phyloP scores from a whole-genome alignment of 2,113 vertebrate species.

The Percopsis transmontana region DNA sequence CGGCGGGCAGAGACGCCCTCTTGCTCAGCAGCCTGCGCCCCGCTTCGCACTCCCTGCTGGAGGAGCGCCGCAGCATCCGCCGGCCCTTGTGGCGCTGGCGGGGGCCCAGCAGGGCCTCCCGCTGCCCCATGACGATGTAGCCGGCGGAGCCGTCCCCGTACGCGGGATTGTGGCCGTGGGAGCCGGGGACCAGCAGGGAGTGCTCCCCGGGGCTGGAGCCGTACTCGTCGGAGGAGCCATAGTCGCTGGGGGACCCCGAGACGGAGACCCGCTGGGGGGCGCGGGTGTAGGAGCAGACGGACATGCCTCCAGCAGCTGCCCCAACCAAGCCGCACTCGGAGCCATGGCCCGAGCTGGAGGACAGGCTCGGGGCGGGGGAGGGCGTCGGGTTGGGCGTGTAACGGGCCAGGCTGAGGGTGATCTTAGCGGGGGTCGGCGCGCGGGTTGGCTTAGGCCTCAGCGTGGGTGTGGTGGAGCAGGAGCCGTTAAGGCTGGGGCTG shows the following conservation, averaged over 20 bases:
- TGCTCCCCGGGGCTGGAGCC: constrained; percentile 80
- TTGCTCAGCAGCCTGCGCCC: constrained; percentile 76
- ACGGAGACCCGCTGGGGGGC: constrained; percentile 79
- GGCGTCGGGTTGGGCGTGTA: constrained; percentile 79
- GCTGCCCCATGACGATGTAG: constrained; percentile 80
- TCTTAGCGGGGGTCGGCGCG: constrained; percentile 80
- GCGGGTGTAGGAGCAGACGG: constrained; percentile 76
- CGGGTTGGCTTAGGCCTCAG: constrained; percentile 77
- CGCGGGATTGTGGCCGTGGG: constrained; percentile 56
- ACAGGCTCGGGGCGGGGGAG: constrained; percentile 72
- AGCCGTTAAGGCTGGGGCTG: constrained; percentile 79
- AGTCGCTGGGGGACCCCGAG: constrained; percentile 81
- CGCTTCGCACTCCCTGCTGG: constrained; percentile 73
- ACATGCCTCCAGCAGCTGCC: constrained; percentile 73
- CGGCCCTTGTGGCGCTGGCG: constrained; percentile 74
- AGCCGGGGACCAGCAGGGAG: constrained; percentile 70
- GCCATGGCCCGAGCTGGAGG: constrained; percentile 81
- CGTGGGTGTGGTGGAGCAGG: constrained; percentile 80
- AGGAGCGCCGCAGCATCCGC: constrained; percentile 73
- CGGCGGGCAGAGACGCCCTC: constrained; percentile 76
- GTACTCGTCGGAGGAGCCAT: constrained; percentile 84
- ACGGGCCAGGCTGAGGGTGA: constrained; percentile 78
- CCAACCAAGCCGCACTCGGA: constrained; percentile 79
- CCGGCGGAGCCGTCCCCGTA: constrained; percentile 71
- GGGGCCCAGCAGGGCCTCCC: constrained; percentile 64